Percentiles rank a stretch among this genome's conserved stretches.
Conservation (phyloP, 2,113 vertebrate species). For the Semicossyphus pulcher region DNA sequence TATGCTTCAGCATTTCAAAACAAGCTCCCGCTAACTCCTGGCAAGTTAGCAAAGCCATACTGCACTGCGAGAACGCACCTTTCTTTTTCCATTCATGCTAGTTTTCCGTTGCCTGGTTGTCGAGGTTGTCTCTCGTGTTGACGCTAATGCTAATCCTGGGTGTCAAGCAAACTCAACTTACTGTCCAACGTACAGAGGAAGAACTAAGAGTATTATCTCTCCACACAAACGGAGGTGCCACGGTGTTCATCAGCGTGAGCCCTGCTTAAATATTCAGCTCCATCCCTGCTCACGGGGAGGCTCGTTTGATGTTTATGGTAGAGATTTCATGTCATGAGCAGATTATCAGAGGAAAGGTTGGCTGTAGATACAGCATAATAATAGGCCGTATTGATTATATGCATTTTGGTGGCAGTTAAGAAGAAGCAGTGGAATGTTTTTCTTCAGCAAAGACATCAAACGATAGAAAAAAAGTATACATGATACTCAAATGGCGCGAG, state of each 20-base stretch:
- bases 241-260: constrained; percentile 58
- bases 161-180: constrained; percentile 71
- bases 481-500: constrained; percentile 34
- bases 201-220: constrained; percentile 73
- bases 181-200: constrained; percentile 66
- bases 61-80: constrained; percentile 33
- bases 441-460: constrained; percentile 25
- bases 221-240: constrained; percentile 61
- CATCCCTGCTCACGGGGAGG: constrained; percentile 22
- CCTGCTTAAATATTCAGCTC: constrained; percentile 61
- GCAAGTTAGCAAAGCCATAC: constrained; percentile 39
- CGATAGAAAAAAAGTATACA: constrained; percentile 28
- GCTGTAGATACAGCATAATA: constrained; percentile 40
- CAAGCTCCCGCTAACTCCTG: constrained; percentile 48
- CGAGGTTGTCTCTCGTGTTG: constrained; percentile 65
- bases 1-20: constrained; percentile 49
- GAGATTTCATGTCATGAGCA: constrained; percentile 58
- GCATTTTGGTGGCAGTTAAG: constrained; percentile 25
- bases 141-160: constrained; percentile 78
- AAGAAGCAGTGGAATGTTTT: background rate
- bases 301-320: constrained; percentile 58
- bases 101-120: constrained; percentile 44
- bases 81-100: constrained; percentile 19
- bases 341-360: constrained; percentile 38
- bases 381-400: constrained; percentile 41